phyloP scores from a whole-genome alignment of 2,888 invertebrate species.

The Nematopogon swammerdamellus region DNA sequence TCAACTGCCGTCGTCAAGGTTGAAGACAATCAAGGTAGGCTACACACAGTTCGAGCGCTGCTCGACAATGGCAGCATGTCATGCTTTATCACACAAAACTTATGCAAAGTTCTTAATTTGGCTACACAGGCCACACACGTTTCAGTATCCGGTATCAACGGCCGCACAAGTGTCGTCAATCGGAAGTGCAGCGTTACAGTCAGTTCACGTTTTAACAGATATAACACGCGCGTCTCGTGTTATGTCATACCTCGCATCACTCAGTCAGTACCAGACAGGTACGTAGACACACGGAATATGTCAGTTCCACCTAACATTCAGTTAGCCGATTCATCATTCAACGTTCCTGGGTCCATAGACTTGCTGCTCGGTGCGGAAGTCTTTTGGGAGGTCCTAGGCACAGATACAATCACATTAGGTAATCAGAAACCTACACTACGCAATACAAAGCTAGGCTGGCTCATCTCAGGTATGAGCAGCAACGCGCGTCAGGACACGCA shows the following conservation, averaged over 20 bases:
- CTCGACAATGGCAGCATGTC: too few relatives aligned
- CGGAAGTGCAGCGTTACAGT: too few relatives aligned
- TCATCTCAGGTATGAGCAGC: constrained; percentile 8
- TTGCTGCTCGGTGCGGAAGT: not conserved
- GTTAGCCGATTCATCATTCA: constrained; percentile 1
- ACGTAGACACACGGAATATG: too few relatives aligned
- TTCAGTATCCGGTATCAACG: too few relatives aligned
- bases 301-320: not conserved
- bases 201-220: too few relatives aligned
- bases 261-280: too few relatives aligned
- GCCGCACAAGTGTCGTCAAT: too few relatives aligned
- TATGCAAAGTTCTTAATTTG: too few relatives aligned
- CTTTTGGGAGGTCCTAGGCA: not conserved
- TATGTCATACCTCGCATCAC: too few relatives aligned
- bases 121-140: too few relatives aligned
- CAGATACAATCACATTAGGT: not conserved
- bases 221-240: too few relatives aligned
- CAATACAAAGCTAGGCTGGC: constrained; percentile 6
- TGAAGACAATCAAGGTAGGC: constrained; percentile 2
- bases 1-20: constrained; percentile 11
- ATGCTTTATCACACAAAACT: not conserved
- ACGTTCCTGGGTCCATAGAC: not conserved
- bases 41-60: constrained; percentile 3
- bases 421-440: not conserved
- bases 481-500: not conserved